Conservation (phyloP, 2,113 vertebrate species). For the Pleuronectes platessa region DNA sequence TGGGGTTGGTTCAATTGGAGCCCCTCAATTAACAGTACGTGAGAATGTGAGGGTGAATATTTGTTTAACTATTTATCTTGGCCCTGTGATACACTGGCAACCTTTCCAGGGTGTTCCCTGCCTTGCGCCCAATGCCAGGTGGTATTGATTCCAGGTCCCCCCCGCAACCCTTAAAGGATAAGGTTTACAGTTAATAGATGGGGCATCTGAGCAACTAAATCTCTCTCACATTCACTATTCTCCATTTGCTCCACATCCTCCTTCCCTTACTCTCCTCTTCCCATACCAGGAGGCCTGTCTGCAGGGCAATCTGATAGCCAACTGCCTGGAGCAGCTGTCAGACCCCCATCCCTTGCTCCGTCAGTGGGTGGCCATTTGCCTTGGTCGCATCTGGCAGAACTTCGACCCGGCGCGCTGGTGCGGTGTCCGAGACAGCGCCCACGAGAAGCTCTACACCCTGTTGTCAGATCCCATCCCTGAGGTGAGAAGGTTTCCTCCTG, state of each 20-base stretch:
- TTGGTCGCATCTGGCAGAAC: constrained; percentile 98
- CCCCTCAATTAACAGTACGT: too few relatives aligned
- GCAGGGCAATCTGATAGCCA: constrained; percentile 96
- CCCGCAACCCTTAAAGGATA: too few relatives aligned
- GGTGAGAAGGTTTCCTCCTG: constrained; percentile 75
- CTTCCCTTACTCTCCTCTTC: background rate
- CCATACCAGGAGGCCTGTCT: constrained; percentile 92
- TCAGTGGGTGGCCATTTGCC: constrained; percentile 98
- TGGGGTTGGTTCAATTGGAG: too few relatives aligned
- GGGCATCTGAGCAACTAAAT: background rate
- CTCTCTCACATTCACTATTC: background rate
- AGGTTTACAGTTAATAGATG: background rate
- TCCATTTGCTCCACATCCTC: background rate
- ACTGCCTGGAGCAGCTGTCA: constrained; percentile 96
- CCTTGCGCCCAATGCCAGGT: too few relatives aligned
- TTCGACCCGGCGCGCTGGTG: constrained; percentile 98
- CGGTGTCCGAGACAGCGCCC: constrained; percentile 95
- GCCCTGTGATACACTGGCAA: too few relatives aligned
- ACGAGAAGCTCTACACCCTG: constrained; percentile 98
- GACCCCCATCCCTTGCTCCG: constrained; percentile 95
- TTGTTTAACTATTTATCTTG: too few relatives aligned
- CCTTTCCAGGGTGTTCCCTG: too few relatives aligned
- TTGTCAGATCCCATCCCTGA: constrained; percentile 96
- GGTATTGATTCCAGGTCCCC: too few relatives aligned
- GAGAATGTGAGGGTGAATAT: too few relatives aligned